A percentile compares a stretch with the other conserved stretches of the same genome.
Conservation (phyloP, 2,797 vertebrate species). For the Aratinga solstitialis region DNA sequence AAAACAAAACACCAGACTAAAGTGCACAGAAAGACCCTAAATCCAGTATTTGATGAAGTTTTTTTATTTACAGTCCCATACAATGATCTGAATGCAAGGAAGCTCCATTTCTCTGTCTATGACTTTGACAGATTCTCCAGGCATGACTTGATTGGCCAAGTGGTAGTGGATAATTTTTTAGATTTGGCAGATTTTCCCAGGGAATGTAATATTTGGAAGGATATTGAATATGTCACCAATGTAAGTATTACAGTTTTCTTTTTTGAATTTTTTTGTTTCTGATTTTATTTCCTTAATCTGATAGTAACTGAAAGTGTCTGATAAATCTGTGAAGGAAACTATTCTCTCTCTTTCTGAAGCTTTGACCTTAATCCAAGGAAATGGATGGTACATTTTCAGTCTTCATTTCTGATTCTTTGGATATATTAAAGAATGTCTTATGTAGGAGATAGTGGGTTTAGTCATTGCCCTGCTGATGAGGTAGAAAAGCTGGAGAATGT, state of each 20-base stretch:
- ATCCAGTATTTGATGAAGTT: conserved; percentile 97
- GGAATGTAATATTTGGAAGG: conserved; percentile 93
- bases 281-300: not conserved
- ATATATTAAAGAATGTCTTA: not conserved
- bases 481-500: not conserved
- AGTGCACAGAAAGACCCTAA: conserved; percentile 97
- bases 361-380: conserved; percentile 9
- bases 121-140: conserved; percentile 99
- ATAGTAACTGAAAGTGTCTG: not conserved
- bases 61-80: conserved; percentile 97
- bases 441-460: not conserved
- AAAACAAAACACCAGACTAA: conserved; percentile 99
- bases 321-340: not conserved
- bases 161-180: conserved; percentile 98
- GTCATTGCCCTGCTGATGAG: not conserved
- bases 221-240: conserved; percentile 94
- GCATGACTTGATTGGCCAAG: conserved; percentile 97
- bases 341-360: not conserved
- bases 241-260: conserved; percentile 82
- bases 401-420: not conserved
- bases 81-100: conserved; percentile 90
- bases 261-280: not conserved
- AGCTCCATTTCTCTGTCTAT: conserved; percentile 98
- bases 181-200: conserved; percentile 97
- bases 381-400: not conserved